These are phyloP conservation scores for Mormyrus lacerda DNA, from an alignment of 2,113 vertebrate genomes.

Conservation along the genomic window DNA sequence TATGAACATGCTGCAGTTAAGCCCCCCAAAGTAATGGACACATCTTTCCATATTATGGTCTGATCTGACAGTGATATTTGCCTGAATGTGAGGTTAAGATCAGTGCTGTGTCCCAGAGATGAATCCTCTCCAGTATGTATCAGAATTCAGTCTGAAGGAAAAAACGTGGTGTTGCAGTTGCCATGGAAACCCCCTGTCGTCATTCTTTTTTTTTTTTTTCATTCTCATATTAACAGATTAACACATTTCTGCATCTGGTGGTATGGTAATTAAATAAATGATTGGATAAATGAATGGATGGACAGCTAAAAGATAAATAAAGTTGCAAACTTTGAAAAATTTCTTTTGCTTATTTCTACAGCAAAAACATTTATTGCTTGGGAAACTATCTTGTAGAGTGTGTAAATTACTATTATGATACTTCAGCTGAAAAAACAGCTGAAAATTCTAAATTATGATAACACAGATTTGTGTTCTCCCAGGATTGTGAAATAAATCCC, in stretches of 20 bases:
- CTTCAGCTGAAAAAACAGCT: not conserved
- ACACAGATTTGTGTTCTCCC: not conserved
- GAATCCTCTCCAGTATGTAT: not conserved
- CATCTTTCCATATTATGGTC: slow-evolving; percentile 1
- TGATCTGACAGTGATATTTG: not conserved
- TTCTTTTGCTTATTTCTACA: not conserved
- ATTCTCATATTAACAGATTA: not conserved
- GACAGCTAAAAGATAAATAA: not conserved
- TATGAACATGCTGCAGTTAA: not conserved
- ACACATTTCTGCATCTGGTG: not conserved
- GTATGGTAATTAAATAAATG: not conserved
- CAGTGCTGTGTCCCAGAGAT: not conserved
- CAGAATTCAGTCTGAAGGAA: not conserved
- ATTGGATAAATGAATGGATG: not conserved
- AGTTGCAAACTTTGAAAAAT: not conserved
- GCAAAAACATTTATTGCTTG: not conserved
- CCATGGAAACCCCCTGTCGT: not conserved
- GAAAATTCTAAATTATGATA: not conserved
- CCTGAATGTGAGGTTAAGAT: not conserved
- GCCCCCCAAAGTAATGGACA: not conserved
- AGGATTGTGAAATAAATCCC: no score
- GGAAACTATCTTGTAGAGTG: not conserved
- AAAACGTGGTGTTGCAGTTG: not conserved
- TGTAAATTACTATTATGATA: not conserved
- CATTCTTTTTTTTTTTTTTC: not conserved